These are phyloP conservation scores for Ophioninae sp. DNA, from an alignment of 2,888 invertebrate species.

Conservation along the genomic window DNA sequence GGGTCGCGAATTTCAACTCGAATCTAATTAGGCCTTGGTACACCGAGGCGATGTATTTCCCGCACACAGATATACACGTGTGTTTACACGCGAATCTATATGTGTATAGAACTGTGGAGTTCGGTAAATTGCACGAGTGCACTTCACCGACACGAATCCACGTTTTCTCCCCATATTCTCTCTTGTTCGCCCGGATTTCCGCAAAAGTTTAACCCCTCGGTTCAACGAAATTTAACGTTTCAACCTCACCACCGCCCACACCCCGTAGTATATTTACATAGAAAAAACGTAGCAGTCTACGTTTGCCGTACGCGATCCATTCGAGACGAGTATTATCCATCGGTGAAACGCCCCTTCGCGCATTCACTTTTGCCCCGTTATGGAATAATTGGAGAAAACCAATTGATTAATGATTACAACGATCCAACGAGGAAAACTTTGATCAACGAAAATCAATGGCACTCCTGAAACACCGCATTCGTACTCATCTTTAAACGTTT, in stretches of 20 bases:
- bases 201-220: conserved; percentile 35
- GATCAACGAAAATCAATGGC: neutral
- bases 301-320: neutral
- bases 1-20: conserved; percentile 55
- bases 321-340: neutral
- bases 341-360: conserved; percentile 1
- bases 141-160: conserved; percentile 17
- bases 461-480: neutral
- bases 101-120: neutral
- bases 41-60: conserved; percentile 28
- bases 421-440: neutral
- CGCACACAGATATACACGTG: conserved; percentile 3
- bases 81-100: neutral
- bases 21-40: conserved; percentile 58
- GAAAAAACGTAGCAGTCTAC: conserved; percentile 5
- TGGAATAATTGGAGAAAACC: neutral
- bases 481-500: neutral
- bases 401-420: neutral
- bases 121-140: conserved; percentile 8
- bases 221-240: conserved; percentile 40
- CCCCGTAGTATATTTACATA: conserved; percentile 23
- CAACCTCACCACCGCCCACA: conserved; percentile 7
- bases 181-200: conserved; percentile 28
- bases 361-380: neutral
- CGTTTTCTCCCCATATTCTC: conserved; percentile 25